phyloP scores from a whole-genome alignment of 1,140 invertebrate genomes.

The Campoletis sonorensis region DNA sequence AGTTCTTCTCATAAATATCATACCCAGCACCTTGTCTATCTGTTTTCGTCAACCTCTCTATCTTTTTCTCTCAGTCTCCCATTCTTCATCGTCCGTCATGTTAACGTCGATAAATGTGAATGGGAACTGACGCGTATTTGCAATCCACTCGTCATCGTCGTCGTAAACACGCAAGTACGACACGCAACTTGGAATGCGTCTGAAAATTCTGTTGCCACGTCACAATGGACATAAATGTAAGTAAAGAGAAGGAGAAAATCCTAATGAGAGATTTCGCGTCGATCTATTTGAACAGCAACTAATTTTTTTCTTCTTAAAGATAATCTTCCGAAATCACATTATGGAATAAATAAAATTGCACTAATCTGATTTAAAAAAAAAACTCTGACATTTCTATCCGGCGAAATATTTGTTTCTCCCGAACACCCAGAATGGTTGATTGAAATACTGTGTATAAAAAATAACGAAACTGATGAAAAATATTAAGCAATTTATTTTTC shows the following conservation, averaged over 20 bases:
- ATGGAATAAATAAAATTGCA: no score
- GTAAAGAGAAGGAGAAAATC: background rate
- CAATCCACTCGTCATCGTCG: background rate
- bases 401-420: no score
- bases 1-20: constrained; percentile 30
- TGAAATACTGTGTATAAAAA: background rate
- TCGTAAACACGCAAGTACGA: background rate
- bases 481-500: background rate
- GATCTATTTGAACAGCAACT: no score
- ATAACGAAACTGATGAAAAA: background rate
- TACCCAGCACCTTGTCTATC: constrained; percentile 21
- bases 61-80: background rate
- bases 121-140: background rate
- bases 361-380: no score
- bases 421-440: no score
- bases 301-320: no score
- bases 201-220: background rate
- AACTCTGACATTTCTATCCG: no score
- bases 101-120: constrained; percentile 12
- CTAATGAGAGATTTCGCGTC: constrained; percentile 44
- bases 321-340: no score
- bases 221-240: background rate
- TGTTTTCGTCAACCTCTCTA: background rate
- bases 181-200: constrained; percentile 3
- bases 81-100: background rate